These are phyloP conservation scores for Xenus cinereus DNA, from an alignment of 2,113 vertebrate genomes.

Conservation along the genomic window DNA sequence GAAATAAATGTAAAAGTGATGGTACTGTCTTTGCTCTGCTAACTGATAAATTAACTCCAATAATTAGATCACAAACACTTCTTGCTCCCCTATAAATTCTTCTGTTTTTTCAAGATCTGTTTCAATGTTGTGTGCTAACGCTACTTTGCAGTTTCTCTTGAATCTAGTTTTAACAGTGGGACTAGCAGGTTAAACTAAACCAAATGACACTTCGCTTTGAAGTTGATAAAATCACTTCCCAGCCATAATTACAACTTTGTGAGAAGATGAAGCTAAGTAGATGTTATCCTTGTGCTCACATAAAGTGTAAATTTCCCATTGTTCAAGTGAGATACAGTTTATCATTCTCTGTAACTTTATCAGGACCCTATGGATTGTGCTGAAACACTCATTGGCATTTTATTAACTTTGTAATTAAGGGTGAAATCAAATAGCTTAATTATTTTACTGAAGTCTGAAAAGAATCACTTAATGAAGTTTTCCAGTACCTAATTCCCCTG, in stretches of 20 bases:
- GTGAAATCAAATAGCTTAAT: slow-evolving; percentile 46
- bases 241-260: background rate
- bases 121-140: background rate
- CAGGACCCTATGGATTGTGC: background rate
- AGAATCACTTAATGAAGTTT: slow-evolving; percentile 18
- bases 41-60: background rate
- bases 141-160: background rate
- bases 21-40: background rate
- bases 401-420: slow-evolving; percentile 48
- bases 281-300: background rate
- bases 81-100: background rate
- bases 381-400: slow-evolving; percentile 25
- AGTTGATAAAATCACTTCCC: background rate
- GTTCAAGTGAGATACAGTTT: background rate
- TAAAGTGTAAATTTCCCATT: background rate
- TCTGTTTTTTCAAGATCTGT: background rate
- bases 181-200: background rate
- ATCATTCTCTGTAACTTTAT: background rate
- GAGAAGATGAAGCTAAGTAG: background rate
- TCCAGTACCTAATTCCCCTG: background rate
- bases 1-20: background rate
- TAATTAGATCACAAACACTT: background rate
- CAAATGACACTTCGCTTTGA: background rate
- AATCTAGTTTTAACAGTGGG: background rate
- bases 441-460: slow-evolving; percentile 36